phyloP scores from a whole-genome alignment of 2,888 invertebrate species.

The Baronia brevicornis region DNA sequence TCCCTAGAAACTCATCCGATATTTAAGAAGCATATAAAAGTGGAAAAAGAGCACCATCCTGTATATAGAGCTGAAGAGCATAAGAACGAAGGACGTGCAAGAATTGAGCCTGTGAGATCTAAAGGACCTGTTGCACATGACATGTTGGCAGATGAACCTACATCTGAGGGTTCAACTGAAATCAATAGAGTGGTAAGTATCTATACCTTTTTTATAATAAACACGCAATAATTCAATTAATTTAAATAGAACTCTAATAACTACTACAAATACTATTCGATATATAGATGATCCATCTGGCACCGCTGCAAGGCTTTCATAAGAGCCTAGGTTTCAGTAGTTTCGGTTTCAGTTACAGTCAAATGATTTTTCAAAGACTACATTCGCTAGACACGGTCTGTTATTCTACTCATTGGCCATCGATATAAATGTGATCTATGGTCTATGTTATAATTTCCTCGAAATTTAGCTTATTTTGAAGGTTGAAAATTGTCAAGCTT shows the following conservation, averaged over 20 bases:
- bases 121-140: slow-evolving; percentile 46
- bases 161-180: slow-evolving; percentile 33
- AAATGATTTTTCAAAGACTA: too few relatives aligned
- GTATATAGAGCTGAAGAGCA: slow-evolving; percentile 45
- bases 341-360: too few relatives aligned
- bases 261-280: background rate
- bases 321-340: too few relatives aligned
- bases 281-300: too few relatives aligned
- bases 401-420: too few relatives aligned
- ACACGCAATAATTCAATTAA: background rate
- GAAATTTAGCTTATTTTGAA: too few relatives aligned
- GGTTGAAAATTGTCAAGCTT: too few relatives aligned
- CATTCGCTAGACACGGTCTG: too few relatives aligned
- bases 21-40: slow-evolving; percentile 32
- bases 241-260: background rate
- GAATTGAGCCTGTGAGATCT: slow-evolving; percentile 47
- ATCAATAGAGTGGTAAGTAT: slow-evolving; percentile 54
- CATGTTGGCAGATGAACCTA: slow-evolving; percentile 57
- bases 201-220: background rate
- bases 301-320: too few relatives aligned
- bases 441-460: too few relatives aligned
- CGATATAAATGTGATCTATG: too few relatives aligned
- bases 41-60: slow-evolving; percentile 36
- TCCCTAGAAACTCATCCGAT: slow-evolving; percentile 32
- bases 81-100: slow-evolving; percentile 40